phyloP scores from a whole-genome alignment of 2,113 vertebrate species.

The Oreocharis arfaki region DNA sequence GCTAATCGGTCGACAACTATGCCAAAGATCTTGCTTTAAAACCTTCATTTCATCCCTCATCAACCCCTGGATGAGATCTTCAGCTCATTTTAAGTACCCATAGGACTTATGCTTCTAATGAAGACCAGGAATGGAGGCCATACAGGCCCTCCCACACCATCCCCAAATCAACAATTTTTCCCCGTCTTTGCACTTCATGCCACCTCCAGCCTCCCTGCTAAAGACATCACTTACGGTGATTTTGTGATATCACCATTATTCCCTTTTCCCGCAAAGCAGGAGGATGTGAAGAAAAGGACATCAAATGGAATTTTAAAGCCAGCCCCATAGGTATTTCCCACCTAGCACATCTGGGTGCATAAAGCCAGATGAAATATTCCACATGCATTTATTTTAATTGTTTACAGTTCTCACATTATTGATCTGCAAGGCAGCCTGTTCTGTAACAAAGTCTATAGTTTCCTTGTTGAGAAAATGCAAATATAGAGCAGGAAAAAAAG shows the following conservation, averaged over 20 bases:
- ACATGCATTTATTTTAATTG: not conserved
- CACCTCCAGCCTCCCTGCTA: not conserved
- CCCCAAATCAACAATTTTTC: not conserved
- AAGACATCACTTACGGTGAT: not conserved
- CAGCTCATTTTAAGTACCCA: not conserved
- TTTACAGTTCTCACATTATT: not conserved
- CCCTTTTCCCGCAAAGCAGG: not conserved
- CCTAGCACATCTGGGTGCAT: not conserved
- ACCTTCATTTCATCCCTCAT: not conserved
- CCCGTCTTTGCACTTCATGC: not conserved
- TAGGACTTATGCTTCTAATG: not conserved
- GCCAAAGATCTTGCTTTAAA: not conserved
- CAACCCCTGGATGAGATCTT: not conserved
- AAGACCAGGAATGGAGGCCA: not conserved
- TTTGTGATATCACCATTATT: not conserved
- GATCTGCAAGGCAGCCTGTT: not conserved
- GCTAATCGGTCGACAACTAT: not conserved
- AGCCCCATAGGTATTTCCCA: not conserved
- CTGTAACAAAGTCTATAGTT: not conserved
- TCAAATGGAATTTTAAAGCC: not conserved
- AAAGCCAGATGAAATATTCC: not conserved
- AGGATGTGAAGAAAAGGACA: not conserved
- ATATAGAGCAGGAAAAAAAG: not conserved
- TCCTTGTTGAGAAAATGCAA: not conserved
- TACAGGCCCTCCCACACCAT: not conserved